Conservation (phyloP, 1,140 invertebrate genomes). For the Pseudomyrmex concolor region DNA sequence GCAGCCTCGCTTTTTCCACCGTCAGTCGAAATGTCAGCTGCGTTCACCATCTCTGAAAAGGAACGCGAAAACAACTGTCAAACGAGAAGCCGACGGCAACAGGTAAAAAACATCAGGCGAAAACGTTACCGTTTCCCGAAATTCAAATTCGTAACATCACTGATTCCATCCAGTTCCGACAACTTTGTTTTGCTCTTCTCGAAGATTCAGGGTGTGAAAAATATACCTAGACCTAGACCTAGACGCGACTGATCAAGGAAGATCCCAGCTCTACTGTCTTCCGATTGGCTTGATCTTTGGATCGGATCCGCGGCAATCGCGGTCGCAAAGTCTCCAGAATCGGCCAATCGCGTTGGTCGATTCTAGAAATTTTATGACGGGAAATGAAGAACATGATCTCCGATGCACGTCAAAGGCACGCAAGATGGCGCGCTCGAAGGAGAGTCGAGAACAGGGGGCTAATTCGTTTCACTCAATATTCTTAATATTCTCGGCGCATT, state of each 20-base stretch:
- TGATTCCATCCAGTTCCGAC: background rate
- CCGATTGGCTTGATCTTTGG: no score
- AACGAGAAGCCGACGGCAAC: slow-evolving; percentile 34
- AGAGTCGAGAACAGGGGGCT: background rate
- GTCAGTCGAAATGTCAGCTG: background rate
- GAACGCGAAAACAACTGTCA: slow-evolving; percentile 17
- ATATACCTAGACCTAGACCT: no score
- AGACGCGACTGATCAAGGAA: no score
- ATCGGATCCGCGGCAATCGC: no score
- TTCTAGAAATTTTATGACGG: no score
- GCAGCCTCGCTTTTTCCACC: slow-evolving; percentile 11
- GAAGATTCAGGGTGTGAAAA: no score
- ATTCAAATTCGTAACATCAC: slow-evolving; percentile 58
- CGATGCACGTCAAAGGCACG: no score
- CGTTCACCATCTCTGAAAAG: slow-evolving; percentile 12
- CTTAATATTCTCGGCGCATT: slow-evolving; percentile 3
- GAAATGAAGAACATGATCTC: no score
- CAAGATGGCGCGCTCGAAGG: background rate
- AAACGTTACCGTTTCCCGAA: slow-evolving; percentile 61
- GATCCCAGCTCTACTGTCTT: no score
- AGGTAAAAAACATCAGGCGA: slow-evolving; percentile 38
- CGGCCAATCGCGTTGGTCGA: no score
- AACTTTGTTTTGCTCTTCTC: background rate
- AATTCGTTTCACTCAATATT: background rate
- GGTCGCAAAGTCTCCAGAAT: no score